A percentile compares a stretch with the other conserved stretches of the same genome.
These are phyloP conservation scores for Tipula helvola DNA, from an alignment of 2,888 invertebrate species.

Conservation along the genomic window DNA sequence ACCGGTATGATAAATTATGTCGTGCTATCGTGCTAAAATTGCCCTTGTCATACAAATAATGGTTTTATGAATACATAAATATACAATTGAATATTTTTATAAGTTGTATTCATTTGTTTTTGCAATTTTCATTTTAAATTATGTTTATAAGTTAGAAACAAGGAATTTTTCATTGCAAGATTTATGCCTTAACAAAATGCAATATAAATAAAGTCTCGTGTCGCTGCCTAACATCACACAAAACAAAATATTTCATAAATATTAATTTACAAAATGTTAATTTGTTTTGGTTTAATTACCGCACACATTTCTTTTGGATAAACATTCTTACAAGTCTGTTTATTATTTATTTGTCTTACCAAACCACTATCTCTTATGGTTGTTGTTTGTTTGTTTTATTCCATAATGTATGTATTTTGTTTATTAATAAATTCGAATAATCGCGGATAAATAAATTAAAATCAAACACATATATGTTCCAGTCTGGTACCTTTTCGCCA, in stretches of 20 bases:
- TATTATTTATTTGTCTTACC: not conserved
- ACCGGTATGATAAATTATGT: not conserved
- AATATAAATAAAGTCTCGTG: not conserved
- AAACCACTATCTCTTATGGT: not conserved
- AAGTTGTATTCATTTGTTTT: not conserved
- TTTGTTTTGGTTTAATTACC: not conserved
- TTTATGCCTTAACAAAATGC: not conserved
- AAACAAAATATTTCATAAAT: not conserved
- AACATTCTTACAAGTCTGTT: not conserved
- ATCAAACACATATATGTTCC: not conserved
- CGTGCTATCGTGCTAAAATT: not conserved
- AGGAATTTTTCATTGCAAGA: not conserved
- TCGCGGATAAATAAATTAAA: slow-evolving; percentile 4
- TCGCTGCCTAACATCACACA: not conserved
- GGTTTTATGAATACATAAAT: not conserved
- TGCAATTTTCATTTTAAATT: not conserved
- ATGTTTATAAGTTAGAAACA: not conserved
- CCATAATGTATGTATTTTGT: not conserved
- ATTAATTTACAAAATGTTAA: not conserved
- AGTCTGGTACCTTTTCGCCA: not conserved
- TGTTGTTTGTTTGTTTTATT: not conserved
- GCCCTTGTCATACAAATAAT: not conserved
- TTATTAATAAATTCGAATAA: not conserved
- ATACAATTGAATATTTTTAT: too few relatives aligned
- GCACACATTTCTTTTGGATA: not conserved